phyloP scores from a whole-genome alignment of 2,888 invertebrate species.

The Pristionchus mayeri region DNA sequence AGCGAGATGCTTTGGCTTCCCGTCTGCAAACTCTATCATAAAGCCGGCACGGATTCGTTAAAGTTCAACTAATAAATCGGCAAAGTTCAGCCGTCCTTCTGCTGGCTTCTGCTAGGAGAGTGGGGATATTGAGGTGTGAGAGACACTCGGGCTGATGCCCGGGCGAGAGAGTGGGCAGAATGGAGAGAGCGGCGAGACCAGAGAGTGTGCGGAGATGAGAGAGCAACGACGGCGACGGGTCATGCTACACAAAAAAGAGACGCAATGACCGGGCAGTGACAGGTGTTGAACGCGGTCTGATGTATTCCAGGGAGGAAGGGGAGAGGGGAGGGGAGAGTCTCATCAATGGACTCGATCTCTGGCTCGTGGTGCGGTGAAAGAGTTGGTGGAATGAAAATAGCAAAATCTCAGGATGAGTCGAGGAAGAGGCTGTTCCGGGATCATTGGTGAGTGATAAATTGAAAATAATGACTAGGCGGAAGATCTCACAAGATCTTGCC shows the following conservation, averaged over 20 bases:
- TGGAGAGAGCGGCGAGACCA: background rate
- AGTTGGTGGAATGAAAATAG: no score
- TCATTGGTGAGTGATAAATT: no score
- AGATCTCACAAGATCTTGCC: no score
- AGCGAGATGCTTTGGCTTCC: no score
- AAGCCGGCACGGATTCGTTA: no score
- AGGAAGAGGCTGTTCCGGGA: no score
- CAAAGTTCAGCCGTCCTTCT: constrained; percentile 7
- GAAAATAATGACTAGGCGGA: no score
- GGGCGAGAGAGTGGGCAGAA: background rate
- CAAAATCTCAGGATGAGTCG: background rate
- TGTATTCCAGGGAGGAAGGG: background rate
- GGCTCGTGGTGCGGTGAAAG: no score
- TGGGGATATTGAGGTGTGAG: constrained; percentile 11
- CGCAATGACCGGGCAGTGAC: constrained; percentile 27
- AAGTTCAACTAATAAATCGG: background rate
- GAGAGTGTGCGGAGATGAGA: constrained; percentile 1
- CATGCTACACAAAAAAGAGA: constrained; percentile 18
- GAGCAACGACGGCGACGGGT: background rate
- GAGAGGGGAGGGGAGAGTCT: no score
- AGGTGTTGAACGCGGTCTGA: constrained; percentile 29
- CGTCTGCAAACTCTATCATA: no score
- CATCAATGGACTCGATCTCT: no score
- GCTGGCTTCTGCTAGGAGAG: background rate
- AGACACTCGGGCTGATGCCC: background rate